Conservation (phyloP, 2,113 vertebrate species). For the Paradisaea rubra region DNA sequence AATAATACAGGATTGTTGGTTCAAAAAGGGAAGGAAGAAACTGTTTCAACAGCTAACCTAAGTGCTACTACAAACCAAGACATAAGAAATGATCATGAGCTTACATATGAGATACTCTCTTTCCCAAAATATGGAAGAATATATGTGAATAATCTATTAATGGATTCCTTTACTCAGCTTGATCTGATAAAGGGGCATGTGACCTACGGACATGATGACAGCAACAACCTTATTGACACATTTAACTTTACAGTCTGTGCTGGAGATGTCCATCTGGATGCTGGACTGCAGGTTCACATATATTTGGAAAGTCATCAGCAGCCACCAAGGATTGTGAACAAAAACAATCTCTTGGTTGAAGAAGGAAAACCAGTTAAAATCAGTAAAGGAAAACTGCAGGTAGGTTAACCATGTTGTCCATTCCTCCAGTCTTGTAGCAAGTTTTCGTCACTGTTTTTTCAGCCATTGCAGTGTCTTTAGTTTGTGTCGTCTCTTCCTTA, state of each 20-base stretch:
- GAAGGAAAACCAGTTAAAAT: slow-evolving; percentile 86
- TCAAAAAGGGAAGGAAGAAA: slow-evolving; percentile 74
- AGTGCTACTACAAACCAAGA: slow-evolving; percentile 84
- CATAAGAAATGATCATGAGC: slow-evolving; percentile 73
- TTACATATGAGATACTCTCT: slow-evolving; percentile 67
- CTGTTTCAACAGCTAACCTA: slow-evolving; percentile 74
- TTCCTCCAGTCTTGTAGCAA: neutral
- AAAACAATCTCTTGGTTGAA: slow-evolving; percentile 78
- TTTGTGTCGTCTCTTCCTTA: neutral
- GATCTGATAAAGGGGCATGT: slow-evolving; percentile 76
- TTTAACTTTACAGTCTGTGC: slow-evolving; percentile 77
- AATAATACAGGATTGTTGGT: slow-evolving; percentile 85
- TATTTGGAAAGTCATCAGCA: slow-evolving; percentile 81
- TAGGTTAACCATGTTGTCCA: slow-evolving; percentile 40
- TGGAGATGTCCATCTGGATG: slow-evolving; percentile 63
- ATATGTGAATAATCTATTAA: slow-evolving; percentile 54
- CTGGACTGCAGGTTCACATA: slow-evolving; percentile 69
- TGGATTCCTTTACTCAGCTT: slow-evolving; percentile 74
- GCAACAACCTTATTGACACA: slow-evolving; percentile 72
- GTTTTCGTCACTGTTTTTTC: neutral
- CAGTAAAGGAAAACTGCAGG: slow-evolving; percentile 77
- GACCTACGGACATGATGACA: slow-evolving; percentile 77
- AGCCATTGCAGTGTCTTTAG: neutral
- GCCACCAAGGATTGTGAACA: slow-evolving; percentile 69
- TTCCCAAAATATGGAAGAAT: slow-evolving; percentile 76